A percentile compares a stretch with the other conserved stretches of the same genome.
These are phyloP conservation scores for Ochropleura plecta DNA, from an alignment of 2,888 invertebrate species.

Conservation along the genomic window DNA sequence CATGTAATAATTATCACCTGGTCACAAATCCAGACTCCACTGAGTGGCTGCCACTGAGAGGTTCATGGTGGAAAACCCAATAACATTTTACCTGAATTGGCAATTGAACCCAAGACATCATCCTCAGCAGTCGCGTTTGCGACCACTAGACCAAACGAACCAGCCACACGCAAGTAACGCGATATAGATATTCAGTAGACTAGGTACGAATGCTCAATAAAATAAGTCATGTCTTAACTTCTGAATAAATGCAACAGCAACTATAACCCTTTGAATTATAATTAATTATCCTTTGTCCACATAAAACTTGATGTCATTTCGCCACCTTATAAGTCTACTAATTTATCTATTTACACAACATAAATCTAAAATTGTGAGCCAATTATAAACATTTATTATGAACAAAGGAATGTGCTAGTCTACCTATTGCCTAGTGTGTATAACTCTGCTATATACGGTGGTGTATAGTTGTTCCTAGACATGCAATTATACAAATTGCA, in stretches of 20 bases:
- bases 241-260: conserved; percentile 24
- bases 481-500: conserved; percentile 72
- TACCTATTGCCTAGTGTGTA: conserved; percentile 12
- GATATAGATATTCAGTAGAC: too few species aligned
- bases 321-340: conserved; percentile 50
- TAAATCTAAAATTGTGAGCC: conserved; percentile 50
- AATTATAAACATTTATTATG: conserved; percentile 60
- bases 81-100: too few species aligned
- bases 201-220: too few species aligned
- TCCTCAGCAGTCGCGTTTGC: too few species aligned
- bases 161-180: too few species aligned
- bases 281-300: conserved; percentile 62
- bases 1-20: too few species aligned
- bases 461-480: conserved; percentile 63
- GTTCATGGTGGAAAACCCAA: too few species aligned
- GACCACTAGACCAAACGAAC: too few species aligned
- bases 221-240: not conserved
- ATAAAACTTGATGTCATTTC: conserved; percentile 31
- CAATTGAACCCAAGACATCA: too few species aligned
- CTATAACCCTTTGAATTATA: conserved; percentile 31
- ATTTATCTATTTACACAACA: conserved; percentile 34
- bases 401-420: conserved; percentile 59
- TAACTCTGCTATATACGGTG: conserved; percentile 63
- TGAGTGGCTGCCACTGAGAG: too few species aligned
- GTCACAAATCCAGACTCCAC: too few species aligned